phyloP scores from a whole-genome alignment of 2,888 invertebrate species.

The Cactoblastis cactorum region DNA sequence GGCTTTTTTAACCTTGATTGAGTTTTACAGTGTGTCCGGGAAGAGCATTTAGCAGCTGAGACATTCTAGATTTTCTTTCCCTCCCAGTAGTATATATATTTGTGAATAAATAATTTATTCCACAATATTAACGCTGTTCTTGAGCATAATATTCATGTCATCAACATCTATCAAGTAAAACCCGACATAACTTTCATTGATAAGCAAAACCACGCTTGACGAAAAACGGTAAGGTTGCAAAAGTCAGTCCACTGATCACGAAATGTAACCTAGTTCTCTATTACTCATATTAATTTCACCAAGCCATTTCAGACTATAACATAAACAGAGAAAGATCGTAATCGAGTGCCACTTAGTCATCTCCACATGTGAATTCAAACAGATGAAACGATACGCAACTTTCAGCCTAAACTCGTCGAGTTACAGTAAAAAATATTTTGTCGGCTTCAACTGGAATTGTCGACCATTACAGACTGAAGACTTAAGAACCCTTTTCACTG shows the following conservation, averaged over 20 bases:
- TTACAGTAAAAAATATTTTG: neutral
- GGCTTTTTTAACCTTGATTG: too few relatives aligned
- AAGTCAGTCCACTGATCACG: neutral
- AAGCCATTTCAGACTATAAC: neutral
- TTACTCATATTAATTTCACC: neutral
- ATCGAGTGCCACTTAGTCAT: neutral
- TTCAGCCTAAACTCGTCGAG: neutral
- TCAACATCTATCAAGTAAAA: neutral
- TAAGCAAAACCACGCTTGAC: neutral
- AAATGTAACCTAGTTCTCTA: slow-evolving; percentile 1
- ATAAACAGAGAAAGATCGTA: neutral
- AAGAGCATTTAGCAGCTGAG: too few relatives aligned
- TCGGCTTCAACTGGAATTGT: neutral
- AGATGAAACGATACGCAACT: neutral
- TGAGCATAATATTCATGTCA: too few relatives aligned
- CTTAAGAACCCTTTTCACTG: slow-evolving; percentile 6
- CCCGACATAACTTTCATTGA: neutral
- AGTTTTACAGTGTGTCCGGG: too few relatives aligned
- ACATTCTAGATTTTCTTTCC: too few relatives aligned
- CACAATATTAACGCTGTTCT: too few relatives aligned
- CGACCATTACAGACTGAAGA: slow-evolving; percentile 5
- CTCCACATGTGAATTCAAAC: neutral
- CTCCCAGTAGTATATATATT: too few relatives aligned
- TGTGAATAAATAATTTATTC: neutral
- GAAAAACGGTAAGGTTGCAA: neutral